phyloP scores from a whole-genome alignment of 2,797 vertebrate genomes.

The Synanceia verrucosa region DNA sequence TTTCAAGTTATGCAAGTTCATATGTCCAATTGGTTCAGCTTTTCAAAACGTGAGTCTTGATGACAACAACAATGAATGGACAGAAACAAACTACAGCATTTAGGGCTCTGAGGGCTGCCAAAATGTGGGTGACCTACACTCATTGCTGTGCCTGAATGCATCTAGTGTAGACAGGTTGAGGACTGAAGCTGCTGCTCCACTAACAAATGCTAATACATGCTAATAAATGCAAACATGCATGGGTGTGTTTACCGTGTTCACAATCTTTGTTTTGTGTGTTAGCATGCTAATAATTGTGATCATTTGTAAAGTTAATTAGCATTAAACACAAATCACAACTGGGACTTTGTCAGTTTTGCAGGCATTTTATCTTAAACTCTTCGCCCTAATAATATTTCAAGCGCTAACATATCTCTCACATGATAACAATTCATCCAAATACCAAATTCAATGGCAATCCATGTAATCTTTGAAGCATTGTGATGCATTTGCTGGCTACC shows the following conservation, averaged over 20 bases:
- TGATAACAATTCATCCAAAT: not conserved
- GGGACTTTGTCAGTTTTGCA: not conserved
- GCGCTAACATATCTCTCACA: not conserved
- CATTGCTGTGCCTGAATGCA: not conserved
- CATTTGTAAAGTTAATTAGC: too few relatives aligned
- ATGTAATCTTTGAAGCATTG: too few relatives aligned
- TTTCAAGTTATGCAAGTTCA: not conserved
- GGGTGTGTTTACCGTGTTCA: not conserved
- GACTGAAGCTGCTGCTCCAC: not conserved
- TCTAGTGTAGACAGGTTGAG: not conserved
- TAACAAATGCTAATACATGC: not conserved
- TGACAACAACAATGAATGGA: not conserved
- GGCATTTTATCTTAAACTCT: not conserved
- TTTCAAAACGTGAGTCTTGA: not conserved
- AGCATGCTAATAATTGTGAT: not conserved
- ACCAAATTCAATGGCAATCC: not conserved
- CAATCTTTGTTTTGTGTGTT: not conserved
- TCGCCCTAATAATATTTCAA: not conserved
- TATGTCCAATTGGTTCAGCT: not conserved
- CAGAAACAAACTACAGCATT: not conserved
- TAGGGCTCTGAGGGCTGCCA: not conserved
- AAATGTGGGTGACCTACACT: not conserved
- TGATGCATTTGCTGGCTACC: slow-evolving; percentile 2
- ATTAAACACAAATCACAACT: not conserved
- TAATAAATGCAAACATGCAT: not conserved